phyloP scores from a whole-genome alignment of 2,888 invertebrate species.

The Sinotaia quadrata region DNA sequence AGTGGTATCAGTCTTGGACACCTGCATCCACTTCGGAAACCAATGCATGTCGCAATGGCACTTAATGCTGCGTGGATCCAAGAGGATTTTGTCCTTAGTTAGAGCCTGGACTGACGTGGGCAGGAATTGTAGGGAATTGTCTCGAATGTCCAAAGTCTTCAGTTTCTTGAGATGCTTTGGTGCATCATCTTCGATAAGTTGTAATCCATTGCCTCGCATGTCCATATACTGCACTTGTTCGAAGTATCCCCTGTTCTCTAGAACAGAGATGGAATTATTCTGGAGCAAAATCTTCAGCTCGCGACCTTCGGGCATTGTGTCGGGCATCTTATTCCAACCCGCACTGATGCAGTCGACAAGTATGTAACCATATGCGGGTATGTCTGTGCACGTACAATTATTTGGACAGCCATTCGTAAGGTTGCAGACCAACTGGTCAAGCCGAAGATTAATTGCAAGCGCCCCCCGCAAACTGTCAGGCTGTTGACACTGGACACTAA shows the following conservation, averaged over 20 bases:
- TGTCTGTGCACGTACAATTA: not conserved
- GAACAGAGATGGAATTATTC: not conserved
- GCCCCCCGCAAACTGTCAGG: not conserved
- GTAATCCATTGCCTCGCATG: not conserved
- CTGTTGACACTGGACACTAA: not conserved
- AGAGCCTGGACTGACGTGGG: constrained; percentile 12
- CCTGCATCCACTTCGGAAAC: constrained; percentile 1
- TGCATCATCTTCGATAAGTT: not conserved
- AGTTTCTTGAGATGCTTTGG: no score
- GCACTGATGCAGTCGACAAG: not conserved
- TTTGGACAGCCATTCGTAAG: not conserved
- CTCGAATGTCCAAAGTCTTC: not conserved
- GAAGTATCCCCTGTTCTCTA: not conserved
- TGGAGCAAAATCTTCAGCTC: not conserved
- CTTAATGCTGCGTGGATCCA: constrained; percentile 13
- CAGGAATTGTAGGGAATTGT: constrained; percentile 5
- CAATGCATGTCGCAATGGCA: constrained; percentile 13
- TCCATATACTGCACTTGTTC: not conserved
- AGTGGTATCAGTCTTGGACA: not conserved
- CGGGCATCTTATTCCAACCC: not conserved
- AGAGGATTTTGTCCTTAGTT: not conserved
- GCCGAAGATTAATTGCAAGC: not conserved
- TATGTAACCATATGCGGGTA: not conserved
- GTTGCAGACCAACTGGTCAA: constrained; percentile 2
- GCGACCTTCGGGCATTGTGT: not conserved